Conservation (phyloP, 2,888 invertebrate species). For the Heliconius charithonia region DNA sequence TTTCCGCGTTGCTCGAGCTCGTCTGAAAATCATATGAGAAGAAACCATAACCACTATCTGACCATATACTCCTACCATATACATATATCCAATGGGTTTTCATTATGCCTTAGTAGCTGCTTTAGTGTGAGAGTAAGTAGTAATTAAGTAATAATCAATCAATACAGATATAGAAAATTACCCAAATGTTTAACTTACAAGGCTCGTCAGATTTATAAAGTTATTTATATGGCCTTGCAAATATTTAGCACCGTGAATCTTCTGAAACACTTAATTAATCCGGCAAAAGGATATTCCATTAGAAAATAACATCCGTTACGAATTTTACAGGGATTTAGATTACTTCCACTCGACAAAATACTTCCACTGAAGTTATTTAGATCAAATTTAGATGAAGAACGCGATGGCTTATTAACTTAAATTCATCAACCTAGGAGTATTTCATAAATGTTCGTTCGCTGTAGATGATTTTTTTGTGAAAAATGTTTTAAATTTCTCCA, state of each 20-base stretch:
- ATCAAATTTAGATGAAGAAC: constrained; percentile 43
- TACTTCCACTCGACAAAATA: constrained; percentile 46
- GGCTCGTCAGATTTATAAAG: not conserved
- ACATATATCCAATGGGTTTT: too few species aligned
- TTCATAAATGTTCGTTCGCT: constrained; percentile 19
- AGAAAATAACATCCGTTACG: constrained; percentile 44
- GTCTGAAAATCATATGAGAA: too few species aligned
- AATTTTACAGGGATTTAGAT: constrained; percentile 45
- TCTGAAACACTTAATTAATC: constrained; percentile 46
- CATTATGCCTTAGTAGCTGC: too few species aligned
- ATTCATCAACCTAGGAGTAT: constrained; percentile 34
- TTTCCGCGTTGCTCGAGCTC: too few species aligned
- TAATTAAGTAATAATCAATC: too few species aligned
- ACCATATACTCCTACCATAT: too few species aligned
- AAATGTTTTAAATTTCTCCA: not conserved
- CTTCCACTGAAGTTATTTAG: constrained; percentile 39
- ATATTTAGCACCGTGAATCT: constrained; percentile 33
- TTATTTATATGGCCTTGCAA: constrained; percentile 31
- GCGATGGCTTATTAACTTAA: constrained; percentile 36
- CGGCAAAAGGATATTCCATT: constrained; percentile 40
- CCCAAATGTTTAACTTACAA: not conserved
- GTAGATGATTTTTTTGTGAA: not conserved
- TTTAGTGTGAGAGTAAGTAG: too few species aligned
- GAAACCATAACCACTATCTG: too few species aligned
- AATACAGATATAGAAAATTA: not conserved